phyloP scores from a whole-genome alignment of 2,113 vertebrate species.

The Aphelocoma coerulescens region DNA sequence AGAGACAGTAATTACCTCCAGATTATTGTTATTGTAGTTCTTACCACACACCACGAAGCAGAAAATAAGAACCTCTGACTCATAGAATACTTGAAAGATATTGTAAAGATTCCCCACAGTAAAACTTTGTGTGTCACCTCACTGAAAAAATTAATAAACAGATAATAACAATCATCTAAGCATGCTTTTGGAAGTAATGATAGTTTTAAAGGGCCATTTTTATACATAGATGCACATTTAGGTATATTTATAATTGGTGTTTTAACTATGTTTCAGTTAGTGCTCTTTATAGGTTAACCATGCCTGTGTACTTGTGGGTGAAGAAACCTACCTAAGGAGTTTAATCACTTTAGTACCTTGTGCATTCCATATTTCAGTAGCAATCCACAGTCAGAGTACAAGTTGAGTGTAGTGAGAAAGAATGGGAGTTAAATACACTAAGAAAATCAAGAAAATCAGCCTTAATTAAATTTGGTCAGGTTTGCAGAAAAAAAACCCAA shows the following conservation, averaged over 20 bases:
- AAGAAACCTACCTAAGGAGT: not conserved
- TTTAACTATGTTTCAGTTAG: not conserved
- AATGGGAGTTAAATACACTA: not conserved
- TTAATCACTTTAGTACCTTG: not conserved
- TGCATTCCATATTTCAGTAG: not conserved
- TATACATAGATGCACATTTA: not conserved
- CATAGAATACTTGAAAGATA: not conserved
- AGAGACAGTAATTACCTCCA: constrained; percentile 38
- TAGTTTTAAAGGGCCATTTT: not conserved
- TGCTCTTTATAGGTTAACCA: not conserved
- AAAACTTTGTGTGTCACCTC: not conserved
- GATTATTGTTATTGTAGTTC: constrained; percentile 35
- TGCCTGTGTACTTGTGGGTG: not conserved
- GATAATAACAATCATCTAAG: not conserved
- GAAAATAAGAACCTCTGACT: constrained; percentile 42
- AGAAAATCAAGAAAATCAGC: not conserved
- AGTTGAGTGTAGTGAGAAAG: not conserved
- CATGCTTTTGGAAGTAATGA: not conserved
- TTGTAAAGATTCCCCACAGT: constrained; percentile 5
- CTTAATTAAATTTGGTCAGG: not conserved
- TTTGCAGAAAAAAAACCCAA: not conserved
- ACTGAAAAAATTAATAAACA: not conserved
- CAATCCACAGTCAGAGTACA: not conserved
- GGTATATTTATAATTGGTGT: not conserved
- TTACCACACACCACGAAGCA: not conserved